Evolutionary conservation across 2,888 invertebrate species (phyloP).

Genomic region (Neoascia interrupta): DNA sequence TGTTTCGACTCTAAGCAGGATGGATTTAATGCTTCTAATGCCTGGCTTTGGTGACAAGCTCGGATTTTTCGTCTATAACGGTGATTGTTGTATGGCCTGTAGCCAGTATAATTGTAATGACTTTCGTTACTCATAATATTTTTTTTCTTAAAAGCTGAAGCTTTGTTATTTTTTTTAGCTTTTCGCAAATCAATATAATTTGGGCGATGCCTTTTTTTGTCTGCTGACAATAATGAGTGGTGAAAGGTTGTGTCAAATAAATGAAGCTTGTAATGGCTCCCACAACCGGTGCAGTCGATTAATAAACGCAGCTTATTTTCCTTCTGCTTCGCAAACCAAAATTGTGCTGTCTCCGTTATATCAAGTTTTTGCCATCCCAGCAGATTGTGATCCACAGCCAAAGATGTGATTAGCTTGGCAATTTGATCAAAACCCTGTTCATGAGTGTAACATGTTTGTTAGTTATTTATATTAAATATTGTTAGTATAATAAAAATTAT

Average conservation of each 20-base stretch:
- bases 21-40: background rate
- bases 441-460: too few relatives aligned
- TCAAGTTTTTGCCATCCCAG: constrained; percentile 94
- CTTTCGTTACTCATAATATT: constrained; percentile 20
- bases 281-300: constrained; percentile 92
- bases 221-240: constrained; percentile 10
- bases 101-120: constrained; percentile 48
- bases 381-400: constrained; percentile 83
- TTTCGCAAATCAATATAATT: background rate
- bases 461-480: too few relatives aligned
- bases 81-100: constrained; percentile 41
- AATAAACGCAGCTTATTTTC: constrained; percentile 86
- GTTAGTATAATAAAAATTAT: too few relatives aligned
- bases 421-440: constrained; percentile 82
- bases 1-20: too few relatives aligned
- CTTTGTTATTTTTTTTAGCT: constrained; percentile 8
- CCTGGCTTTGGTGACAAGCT: constrained; percentile 3
- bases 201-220: too few relatives aligned
- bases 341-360: constrained; percentile 87
- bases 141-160: background rate
- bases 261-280: constrained; percentile 86
- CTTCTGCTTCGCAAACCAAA: constrained; percentile 83
- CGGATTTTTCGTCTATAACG: constrained; percentile 51
- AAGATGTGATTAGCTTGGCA: constrained; percentile 82
- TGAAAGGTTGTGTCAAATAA: constrained; percentile 78